Evolutionary conservation across 2,113 vertebrate genomes (phyloP).

Genomic region (Pipra filicauda): DNA sequence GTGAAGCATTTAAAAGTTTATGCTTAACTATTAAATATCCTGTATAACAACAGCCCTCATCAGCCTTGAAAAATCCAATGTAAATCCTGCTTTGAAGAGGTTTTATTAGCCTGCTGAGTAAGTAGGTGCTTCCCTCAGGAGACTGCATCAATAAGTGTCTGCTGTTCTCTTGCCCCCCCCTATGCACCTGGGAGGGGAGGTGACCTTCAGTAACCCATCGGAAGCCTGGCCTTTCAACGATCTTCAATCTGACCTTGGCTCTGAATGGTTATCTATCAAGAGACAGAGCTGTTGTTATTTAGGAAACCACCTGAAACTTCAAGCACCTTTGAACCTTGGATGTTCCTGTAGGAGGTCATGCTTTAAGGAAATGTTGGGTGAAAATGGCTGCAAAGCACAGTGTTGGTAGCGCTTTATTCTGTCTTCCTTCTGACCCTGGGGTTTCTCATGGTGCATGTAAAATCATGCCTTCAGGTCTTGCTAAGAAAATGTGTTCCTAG

Average conservation of each 20-base stretch:
- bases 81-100: not conserved
- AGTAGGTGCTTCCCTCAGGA: not conserved
- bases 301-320: not conserved
- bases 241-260: not conserved
- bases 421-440: not conserved
- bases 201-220: not conserved
- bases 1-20: not conserved
- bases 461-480: not conserved
- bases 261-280: not conserved
- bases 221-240: not conserved
- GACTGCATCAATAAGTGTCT: not conserved
- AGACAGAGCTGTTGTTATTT: not conserved
- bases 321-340: not conserved
- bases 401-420: not conserved
- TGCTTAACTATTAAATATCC: not conserved
- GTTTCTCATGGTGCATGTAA: not conserved
- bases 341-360: not conserved
- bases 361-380: not conserved
- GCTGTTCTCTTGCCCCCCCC: not conserved
- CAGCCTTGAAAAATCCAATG: not conserved
- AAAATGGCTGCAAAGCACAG: accelerated
- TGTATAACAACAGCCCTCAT: not conserved
- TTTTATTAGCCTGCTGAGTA: not conserved
- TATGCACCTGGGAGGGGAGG: not conserved
- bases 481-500: not conserved